A percentile compares a stretch with the other conserved stretches of the same genome.
These are phyloP conservation scores for Nansenia antarctica DNA, from an alignment of 2,113 vertebrate genomes.

Conservation along the genomic window DNA sequence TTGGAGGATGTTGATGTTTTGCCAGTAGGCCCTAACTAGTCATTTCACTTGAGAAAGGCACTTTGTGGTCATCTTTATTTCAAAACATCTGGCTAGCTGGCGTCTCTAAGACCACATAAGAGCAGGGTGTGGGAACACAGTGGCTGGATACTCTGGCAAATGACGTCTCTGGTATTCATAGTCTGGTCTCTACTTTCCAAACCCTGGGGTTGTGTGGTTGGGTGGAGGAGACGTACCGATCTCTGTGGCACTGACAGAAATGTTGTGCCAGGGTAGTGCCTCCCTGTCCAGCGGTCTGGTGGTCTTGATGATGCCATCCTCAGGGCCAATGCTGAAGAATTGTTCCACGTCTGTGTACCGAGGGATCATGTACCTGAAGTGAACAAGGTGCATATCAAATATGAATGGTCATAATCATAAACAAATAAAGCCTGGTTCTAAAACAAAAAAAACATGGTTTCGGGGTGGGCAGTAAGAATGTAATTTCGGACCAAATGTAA, in stretches of 20 bases:
- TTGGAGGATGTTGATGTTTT: not conserved
- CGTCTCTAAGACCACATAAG: conserved; percentile 65
- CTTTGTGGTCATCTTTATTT: conserved; percentile 30
- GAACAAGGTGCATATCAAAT: conserved; percentile 30
- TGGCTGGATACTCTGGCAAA: conserved; percentile 6
- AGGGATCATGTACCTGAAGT: conserved; percentile 91
- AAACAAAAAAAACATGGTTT: not conserved
- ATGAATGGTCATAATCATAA: no score
- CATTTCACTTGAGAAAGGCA: conserved; percentile 32
- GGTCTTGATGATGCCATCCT: conserved; percentile 92
- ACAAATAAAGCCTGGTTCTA: not conserved
- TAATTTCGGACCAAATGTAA: not conserved
- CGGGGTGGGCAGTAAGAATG: not conserved
- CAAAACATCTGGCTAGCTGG: conserved; percentile 65
- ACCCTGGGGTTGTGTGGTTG: not conserved
- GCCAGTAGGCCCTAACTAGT: conserved; percentile 1
- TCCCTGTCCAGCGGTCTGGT: conserved; percentile 91
- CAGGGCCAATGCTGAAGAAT: conserved; percentile 88
- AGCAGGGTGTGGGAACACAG: conserved; percentile 62
- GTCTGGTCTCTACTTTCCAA: not conserved
- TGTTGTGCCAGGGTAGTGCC: conserved; percentile 91
- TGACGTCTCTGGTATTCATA: not conserved
- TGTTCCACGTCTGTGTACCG: conserved; percentile 93
- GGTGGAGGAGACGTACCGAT: conserved; percentile 75
- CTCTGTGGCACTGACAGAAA: conserved; percentile 92